These are phyloP conservation scores for Leucoma salicis DNA, from an alignment of 2,888 invertebrate species.

Conservation along the genomic window DNA sequence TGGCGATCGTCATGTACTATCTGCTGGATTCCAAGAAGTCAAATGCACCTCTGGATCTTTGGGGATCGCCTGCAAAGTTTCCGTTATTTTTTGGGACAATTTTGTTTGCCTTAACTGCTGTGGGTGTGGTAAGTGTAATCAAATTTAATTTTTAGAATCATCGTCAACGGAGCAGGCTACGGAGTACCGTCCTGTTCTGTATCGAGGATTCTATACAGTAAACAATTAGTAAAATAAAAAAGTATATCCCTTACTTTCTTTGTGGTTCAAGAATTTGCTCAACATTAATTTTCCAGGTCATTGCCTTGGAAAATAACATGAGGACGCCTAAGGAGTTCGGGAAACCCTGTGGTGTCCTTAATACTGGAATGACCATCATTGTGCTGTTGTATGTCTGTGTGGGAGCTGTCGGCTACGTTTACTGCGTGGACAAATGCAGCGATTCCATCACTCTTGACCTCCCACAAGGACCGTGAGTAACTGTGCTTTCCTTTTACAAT, in stretches of 20 bases:
- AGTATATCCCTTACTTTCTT: too few species aligned
- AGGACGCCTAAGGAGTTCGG: slow-evolving; percentile 90
- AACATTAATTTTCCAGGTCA: slow-evolving; percentile 89
- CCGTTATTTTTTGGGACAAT: slow-evolving; percentile 88
- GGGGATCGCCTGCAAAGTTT: slow-evolving; percentile 64
- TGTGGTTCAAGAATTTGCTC: too few species aligned
- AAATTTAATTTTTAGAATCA: background rate
- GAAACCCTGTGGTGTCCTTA: slow-evolving; percentile 89
- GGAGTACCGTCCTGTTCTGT: too few species aligned
- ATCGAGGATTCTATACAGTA: too few species aligned
- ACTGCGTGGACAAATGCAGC: slow-evolving; percentile 85
- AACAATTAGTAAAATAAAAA: too few species aligned
- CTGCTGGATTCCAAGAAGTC: slow-evolving; percentile 50
- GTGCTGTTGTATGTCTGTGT: slow-evolving; percentile 88
- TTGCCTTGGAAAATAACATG: slow-evolving; percentile 96
- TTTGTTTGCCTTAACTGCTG: slow-evolving; percentile 93
- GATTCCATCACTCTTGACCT: slow-evolving; percentile 93
- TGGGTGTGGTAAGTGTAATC: slow-evolving; percentile 86
- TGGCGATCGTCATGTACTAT: slow-evolving; percentile 88
- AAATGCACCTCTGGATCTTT: slow-evolving; percentile 69
- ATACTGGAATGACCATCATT: slow-evolving; percentile 90
- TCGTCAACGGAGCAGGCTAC: too few species aligned
- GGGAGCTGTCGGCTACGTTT: slow-evolving; percentile 93
- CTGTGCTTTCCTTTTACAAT: too few species aligned
- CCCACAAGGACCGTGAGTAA: slow-evolving; percentile 74